Evolutionary conservation across 2,888 invertebrate species (phyloP).

Genomic region (Dinocampus coccinellae): DNA sequence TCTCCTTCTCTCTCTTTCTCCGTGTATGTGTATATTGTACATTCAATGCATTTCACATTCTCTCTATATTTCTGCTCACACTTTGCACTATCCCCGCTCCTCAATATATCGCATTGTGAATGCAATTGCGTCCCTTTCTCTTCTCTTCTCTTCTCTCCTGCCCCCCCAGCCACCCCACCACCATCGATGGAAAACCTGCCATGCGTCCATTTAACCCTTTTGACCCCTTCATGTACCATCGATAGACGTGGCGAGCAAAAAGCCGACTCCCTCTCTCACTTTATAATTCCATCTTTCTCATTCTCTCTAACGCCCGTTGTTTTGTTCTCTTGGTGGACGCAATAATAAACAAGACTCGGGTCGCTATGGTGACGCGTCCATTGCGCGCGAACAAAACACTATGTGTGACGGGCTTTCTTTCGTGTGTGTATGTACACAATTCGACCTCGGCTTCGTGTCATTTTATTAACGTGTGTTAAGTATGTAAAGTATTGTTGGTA

Average conservation of each 20-base stretch:
- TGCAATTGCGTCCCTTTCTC: conserved; percentile 11
- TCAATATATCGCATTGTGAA: background rate
- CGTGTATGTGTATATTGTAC: background rate
- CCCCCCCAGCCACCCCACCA: conserved; percentile 18
- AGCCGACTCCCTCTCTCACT: conserved; percentile 14
- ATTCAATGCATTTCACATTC: background rate
- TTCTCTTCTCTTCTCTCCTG: no score
- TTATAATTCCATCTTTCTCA: background rate
- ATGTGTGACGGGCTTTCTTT: conserved; percentile 32
- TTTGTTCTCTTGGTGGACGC: conserved; percentile 59
- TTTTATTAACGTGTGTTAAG: conserved; percentile 31
- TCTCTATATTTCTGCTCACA: background rate
- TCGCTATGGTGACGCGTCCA: conserved; percentile 67
- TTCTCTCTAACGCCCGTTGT: conserved; percentile 37
- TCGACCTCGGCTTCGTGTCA: conserved; percentile 29
- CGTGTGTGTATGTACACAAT: conserved; percentile 25
- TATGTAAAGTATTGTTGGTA: no score
- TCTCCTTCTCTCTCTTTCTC: background rate
- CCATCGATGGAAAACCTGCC: conserved; percentile 19
- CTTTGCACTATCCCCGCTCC: background rate
- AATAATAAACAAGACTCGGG: conserved; percentile 69
- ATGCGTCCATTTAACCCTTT: conserved; percentile 34
- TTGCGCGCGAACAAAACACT: conserved; percentile 67
- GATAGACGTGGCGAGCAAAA: background rate
- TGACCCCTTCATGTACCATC: conserved; percentile 29